Conservation (phyloP, 2,797 vertebrate genomes). For the Petrocephalus sullivani region DNA sequence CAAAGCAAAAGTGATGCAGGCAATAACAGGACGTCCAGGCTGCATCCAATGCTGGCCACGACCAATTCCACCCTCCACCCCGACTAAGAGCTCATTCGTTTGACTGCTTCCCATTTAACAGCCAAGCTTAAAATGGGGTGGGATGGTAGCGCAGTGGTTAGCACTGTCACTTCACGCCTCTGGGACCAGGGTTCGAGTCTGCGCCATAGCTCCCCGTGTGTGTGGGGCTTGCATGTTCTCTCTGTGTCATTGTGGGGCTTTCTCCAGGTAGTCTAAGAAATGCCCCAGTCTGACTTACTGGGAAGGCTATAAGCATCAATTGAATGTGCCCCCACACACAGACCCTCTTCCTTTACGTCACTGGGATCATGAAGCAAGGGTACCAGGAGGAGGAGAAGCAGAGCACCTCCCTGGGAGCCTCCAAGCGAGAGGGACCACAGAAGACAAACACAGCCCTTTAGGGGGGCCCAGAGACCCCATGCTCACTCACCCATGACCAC, state of each 20-base stretch:
- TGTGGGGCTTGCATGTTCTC: no score
- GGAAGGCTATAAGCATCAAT: background rate
- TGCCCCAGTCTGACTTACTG: background rate
- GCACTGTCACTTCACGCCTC: no score
- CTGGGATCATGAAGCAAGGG: constrained; percentile 60
- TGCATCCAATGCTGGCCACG: background rate
- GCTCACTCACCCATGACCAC: constrained; percentile 15
- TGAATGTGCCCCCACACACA: constrained; percentile 31
- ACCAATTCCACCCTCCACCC: background rate
- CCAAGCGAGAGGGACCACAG: constrained; percentile 56
- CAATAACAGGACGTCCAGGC: background rate
- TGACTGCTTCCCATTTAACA: background rate
- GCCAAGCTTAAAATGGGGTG: background rate
- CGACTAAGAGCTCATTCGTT: background rate
- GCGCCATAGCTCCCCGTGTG: no score
- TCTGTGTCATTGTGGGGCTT: no score
- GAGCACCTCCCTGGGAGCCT: constrained; percentile 30
- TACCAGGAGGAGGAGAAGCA: constrained; percentile 59
- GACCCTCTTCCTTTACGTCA: constrained; percentile 65
- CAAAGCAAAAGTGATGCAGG: background rate
- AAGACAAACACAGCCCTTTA: constrained; percentile 61
- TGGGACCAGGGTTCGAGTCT: no score
- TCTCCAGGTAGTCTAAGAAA: no score
- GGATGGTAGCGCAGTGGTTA: no score
- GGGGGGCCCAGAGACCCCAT: constrained; percentile 32